Conservation (phyloP, 2,113 vertebrate species). For the Dromaius novaehollandiae region DNA sequence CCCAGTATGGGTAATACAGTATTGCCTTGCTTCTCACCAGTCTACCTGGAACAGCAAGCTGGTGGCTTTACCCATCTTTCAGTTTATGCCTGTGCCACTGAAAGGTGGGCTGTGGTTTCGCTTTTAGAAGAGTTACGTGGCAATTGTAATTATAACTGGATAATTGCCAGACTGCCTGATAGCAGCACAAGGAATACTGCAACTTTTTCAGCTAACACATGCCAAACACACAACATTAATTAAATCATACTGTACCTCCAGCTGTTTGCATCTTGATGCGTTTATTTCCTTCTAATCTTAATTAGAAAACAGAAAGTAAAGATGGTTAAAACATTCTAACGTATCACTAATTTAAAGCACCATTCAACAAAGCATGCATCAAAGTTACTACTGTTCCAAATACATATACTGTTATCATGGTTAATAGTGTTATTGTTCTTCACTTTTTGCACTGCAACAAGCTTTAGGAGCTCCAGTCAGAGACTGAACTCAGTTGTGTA, state of each 20-base stretch:
- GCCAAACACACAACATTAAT: neutral
- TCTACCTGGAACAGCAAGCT: neutral
- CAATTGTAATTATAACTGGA: neutral
- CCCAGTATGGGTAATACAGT: neutral
- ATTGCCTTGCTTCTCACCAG: neutral
- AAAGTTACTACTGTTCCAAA: neutral
- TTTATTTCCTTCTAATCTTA: conserved; percentile 76
- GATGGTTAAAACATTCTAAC: neutral
- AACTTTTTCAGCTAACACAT: neutral
- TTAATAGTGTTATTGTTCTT: neutral
- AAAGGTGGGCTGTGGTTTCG: neutral
- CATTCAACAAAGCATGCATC: neutral
- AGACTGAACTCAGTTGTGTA: neutral
- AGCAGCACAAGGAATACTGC: neutral
- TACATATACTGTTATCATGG: neutral
- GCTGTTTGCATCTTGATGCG: conserved; percentile 24
- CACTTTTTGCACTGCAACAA: neutral
- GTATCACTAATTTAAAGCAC: neutral
- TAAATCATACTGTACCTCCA: conserved; percentile 72
- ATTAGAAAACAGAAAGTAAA: conserved; percentile 66
- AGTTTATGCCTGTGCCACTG: neutral
- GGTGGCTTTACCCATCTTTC: neutral
- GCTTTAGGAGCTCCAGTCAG: neutral
- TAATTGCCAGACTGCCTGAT: neutral
- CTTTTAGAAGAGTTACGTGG: neutral